Percentiles rank a stretch among this genome's conserved stretches.
phyloP scores from a whole-genome alignment of 2,797 vertebrate species.

The Pterois miles region DNA sequence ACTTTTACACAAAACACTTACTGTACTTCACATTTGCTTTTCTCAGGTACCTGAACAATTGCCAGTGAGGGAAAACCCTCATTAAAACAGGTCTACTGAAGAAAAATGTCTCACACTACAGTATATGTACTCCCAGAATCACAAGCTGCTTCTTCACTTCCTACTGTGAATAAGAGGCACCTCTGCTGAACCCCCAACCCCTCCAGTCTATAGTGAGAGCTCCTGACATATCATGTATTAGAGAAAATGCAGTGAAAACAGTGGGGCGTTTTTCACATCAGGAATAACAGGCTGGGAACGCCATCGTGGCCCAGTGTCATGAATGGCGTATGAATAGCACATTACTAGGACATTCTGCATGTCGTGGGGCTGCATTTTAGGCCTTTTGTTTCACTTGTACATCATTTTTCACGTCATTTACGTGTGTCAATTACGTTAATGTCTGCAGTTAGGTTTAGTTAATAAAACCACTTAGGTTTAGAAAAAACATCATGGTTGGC shows the following conservation, averaged over 20 bases:
- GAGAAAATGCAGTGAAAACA: slow-evolving; percentile 2
- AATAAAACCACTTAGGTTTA: too few species aligned
- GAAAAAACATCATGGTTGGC: too few species aligned
- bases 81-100: neutral
- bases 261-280: neutral
- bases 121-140: neutral
- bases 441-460: too few species aligned
- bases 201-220: neutral
- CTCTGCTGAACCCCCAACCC: neutral
- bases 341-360: too few species aligned
- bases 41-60: neutral
- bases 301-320: too few species aligned
- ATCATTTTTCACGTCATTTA: too few species aligned
- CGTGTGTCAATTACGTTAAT: too few species aligned
- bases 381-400: too few species aligned
- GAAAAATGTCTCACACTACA: neutral
- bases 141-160: neutral
- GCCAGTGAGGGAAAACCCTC: neutral
- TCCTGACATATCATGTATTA: slow-evolving; percentile 4
- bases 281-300: neutral
- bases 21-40: slow-evolving; percentile 10
- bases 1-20: slow-evolving; percentile 4
- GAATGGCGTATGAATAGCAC: too few species aligned
- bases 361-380: too few species aligned
- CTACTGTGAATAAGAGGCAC: neutral